Base-by-base conservation (phyloP, 2,113 vertebrate genomes). In the Vireo altiloquus region DNA sequence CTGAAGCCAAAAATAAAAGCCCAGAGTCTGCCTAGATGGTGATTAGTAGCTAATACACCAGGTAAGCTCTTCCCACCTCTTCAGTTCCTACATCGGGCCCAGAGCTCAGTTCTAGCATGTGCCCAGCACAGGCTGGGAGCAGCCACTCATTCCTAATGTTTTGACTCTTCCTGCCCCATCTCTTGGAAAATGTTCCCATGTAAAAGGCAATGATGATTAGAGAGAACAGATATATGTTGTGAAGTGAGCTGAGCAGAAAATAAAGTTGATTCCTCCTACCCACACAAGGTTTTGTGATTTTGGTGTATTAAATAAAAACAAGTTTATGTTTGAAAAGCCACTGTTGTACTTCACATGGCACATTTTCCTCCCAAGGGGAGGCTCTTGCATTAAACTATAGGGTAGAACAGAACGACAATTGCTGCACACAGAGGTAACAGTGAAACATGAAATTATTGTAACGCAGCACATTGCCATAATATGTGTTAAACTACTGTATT, bases 21-120 rank as follows among this genome's bases (percentile, higher is more conserved):
- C 71, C 46, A 70, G 75, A 27, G 9, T 11, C 25, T 28, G 23
- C 31, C 13, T 68, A n/a, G 44, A 9, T 57, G n/a, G 11, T 53
- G 49, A 91, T 21, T 2, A 23, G 13, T 44, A 63, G 25, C 11
- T 39, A 21, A 24, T 6, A 18, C 2, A 50, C 6, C 46, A 84
- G 21, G 5, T 15, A 50, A 49, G 11, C 33, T 54, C 46, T 68
- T 79, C 33, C 33, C 24, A 23, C 15, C 6, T 40, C 61, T 56
- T 13, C 35, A 42, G 42, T 6, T 56, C 30, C 15, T 5, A 11
- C 18, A 30, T 1, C 33, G 49, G 50, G 22, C 27, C 17, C 63
- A 59, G 59, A 27, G 46, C 46, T 20, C 2, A 2, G 13, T 5
- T 65, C 54, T 0, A n/a, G 15, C 37, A 28, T 28, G 2, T 1